These are phyloP conservation scores for Eudorcas thomsonii DNA, from an alignment of 2,113 vertebrate genomes.

Conservation along the genomic window DNA sequence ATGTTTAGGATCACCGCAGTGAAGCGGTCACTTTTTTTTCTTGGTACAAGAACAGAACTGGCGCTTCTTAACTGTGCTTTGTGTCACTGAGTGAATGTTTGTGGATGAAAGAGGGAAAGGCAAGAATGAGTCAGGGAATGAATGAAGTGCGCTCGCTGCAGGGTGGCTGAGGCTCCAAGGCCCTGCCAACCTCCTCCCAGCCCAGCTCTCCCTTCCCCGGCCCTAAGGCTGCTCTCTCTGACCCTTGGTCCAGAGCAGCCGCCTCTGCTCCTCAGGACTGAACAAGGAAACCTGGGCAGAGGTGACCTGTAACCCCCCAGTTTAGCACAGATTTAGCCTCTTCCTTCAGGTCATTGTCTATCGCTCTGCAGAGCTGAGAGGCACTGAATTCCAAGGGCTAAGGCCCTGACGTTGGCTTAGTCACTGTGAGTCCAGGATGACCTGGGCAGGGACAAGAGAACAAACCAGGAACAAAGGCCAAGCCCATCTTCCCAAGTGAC, in stretches of 20 bases:
- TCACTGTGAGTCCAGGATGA: not conserved
- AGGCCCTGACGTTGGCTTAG: not conserved
- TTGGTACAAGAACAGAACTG: not conserved
- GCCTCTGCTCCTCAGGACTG: not conserved
- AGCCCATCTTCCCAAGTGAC: not conserved
- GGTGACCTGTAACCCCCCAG: too few relatives aligned
- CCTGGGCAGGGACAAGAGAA: not conserved
- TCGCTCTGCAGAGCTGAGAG: not conserved
- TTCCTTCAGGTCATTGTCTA: not conserved
- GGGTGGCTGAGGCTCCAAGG: accelerated
- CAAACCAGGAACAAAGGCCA: not conserved
- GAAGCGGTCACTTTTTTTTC: not conserved
- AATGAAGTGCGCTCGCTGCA: accelerated
- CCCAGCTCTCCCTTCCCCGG: accelerated
- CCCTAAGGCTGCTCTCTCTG: accelerated
- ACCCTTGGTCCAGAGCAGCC: too few relatives aligned
- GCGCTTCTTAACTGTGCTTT: not conserved
- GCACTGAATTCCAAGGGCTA: not conserved
- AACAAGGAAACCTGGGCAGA: not conserved
- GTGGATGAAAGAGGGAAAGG: too few relatives aligned
- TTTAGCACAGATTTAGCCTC: accelerated
- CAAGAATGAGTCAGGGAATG: not conserved
- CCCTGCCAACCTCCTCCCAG: not conserved
- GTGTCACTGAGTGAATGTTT: not conserved
- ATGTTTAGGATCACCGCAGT: not conserved